Evolutionary conservation across 2,797 vertebrate species (phyloP), one percentile per base, ranked within the genome.

Genomic region (Malacoraja senta): DNA sequence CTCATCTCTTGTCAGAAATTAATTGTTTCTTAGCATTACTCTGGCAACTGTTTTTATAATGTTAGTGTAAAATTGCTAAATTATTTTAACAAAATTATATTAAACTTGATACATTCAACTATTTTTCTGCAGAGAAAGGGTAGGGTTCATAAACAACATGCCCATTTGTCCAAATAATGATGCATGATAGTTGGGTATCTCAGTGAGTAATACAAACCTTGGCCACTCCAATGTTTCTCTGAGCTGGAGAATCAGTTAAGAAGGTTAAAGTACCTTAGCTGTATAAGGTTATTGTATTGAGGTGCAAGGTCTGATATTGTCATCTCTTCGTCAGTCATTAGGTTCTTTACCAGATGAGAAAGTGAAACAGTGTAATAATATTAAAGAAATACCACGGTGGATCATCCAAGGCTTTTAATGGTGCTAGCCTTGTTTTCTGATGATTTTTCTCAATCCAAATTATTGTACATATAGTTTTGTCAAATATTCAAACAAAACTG

Each of bases 11-110:
- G 61, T 21, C 61, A 68, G 61, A 65, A 88, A 68, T 88, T 88
- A 88, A 68, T 88, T 88, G 61, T 88, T 88, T 61, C 21, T 88
- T n/a, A 35, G 17, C 61, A 88, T 88, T 88, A 88, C n/a, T 88
- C 19, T 68, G 84, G 35, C n/a, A 88, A 68, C 65, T 17, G 21
- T 88, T 88, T 88, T 88, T 32, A 9, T 32, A 61, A 88, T 88
- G 29, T 86, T 86, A 63, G 63, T n/a, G 63, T 86, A 86, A 86
- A 65, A 63, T 86, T 86, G 83, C 61, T 35, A 9, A 88, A 88
- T 88, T 88, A 35, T 65, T 88, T 19, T 68, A 63, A 65, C n/a
- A 68, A 88, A 21, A 68, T 88, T 88, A 88, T 26, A 24, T n/a
- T 68, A 65, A 68, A 68, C 61, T 68, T 10, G 10, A 19, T 32